These are phyloP conservation scores for Brachionus asplanchnoidis DNA, from an alignment of 1,140 invertebrate species.

Conservation along the genomic window DNA sequence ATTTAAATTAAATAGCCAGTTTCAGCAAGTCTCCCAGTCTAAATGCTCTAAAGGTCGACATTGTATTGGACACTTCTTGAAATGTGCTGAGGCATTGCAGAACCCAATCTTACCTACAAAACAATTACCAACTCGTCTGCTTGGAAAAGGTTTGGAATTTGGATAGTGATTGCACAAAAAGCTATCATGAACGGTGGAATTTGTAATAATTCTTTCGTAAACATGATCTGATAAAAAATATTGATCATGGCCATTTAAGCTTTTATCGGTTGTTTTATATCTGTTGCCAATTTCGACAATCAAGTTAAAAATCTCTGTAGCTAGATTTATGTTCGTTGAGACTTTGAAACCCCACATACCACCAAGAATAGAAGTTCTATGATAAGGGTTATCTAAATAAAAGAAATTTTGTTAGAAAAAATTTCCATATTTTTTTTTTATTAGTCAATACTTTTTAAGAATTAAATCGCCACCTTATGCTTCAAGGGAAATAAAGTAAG, in stretches of 20 bases:
- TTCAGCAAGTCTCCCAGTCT: conserved; percentile 8
- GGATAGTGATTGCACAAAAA: background rate
- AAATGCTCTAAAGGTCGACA: background rate
- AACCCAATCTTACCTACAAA: background rate
- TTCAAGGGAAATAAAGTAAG: too few species aligned
- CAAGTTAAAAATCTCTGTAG: background rate
- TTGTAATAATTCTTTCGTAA: background rate
- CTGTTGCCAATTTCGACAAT: background rate
- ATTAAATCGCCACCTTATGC: too few species aligned
- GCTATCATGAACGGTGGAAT: background rate
- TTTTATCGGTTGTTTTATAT: background rate
- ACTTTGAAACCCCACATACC: conserved; percentile 30
- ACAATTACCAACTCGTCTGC: background rate
- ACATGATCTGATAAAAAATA: background rate
- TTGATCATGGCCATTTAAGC: conserved; percentile 14
- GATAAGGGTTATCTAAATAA: background rate
- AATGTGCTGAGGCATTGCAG: background rate
- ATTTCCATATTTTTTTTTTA: too few species aligned
- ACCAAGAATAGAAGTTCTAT: conserved; percentile 6
- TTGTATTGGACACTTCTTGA: background rate
- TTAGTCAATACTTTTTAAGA: too few species aligned
- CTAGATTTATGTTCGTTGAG: background rate
- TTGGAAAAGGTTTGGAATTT: conserved; percentile 17
- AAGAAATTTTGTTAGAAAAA: too few species aligned
- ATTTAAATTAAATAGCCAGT: too few species aligned